A percentile compares a stretch with the other conserved stretches of the same genome.
Evolutionary conservation across 2,888 invertebrate genomes (phyloP).

Genomic region (Spodoptera exigua): DNA sequence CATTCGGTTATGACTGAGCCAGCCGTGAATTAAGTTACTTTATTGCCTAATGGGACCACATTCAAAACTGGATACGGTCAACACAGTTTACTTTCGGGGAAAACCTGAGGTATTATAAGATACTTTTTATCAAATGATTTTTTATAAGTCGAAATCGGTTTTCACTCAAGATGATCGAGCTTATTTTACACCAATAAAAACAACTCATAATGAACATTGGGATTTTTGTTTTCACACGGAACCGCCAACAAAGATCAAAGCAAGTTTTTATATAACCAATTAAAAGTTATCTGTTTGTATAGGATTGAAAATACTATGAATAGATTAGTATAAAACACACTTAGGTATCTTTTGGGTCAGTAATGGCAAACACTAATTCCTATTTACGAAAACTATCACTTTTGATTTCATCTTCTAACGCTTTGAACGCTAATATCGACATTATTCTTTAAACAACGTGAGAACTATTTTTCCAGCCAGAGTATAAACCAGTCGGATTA

Average conservation of each 20-base stretch:
- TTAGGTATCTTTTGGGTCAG: constrained; percentile 2
- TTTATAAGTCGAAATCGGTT: neutral
- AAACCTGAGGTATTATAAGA: too few relatives aligned
- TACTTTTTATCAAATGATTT: too few relatives aligned
- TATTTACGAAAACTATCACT: neutral
- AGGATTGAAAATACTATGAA: constrained; percentile 3
- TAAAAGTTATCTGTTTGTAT: constrained; percentile 16
- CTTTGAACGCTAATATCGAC: too few relatives aligned
- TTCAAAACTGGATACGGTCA: neutral
- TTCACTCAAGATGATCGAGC: constrained; percentile 3
- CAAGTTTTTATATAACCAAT: constrained; percentile 9
- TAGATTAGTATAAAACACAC: constrained; percentile 6
- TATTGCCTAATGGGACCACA: too few relatives aligned
- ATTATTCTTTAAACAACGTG: too few relatives aligned
- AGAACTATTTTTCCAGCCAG: too few relatives aligned
- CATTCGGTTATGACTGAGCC: too few relatives aligned
- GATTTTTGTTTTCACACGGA: constrained; percentile 5
- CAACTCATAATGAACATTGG: constrained; percentile 3
- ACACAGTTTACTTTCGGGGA: too few relatives aligned
- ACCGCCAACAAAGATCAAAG: constrained; percentile 9
- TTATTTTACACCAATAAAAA: constrained; percentile 1
- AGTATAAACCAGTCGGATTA: too few relatives aligned
- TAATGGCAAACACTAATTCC: too few relatives aligned
- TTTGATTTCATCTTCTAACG: neutral
- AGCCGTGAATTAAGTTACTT: too few relatives aligned